A percentile compares a stretch with the other conserved stretches of the same genome.
phyloP scores from a whole-genome alignment of 2,797 vertebrate species.

The Luscinia luscinia region DNA sequence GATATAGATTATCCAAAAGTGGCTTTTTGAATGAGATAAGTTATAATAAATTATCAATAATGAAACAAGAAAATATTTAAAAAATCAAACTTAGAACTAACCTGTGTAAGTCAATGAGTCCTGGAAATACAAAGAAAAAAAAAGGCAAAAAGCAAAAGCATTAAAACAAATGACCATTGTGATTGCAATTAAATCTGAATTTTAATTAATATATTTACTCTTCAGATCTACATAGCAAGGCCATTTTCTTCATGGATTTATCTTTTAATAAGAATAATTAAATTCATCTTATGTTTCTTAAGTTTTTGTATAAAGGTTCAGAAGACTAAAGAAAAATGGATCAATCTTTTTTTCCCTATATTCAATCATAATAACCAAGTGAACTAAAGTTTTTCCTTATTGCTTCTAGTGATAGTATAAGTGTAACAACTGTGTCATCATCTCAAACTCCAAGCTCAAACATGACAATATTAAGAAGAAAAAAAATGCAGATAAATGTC shows the following conservation, averaged over 20 bases:
- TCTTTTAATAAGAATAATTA: neutral
- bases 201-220: neutral
- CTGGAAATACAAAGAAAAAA: neutral
- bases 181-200: neutral
- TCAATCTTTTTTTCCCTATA: neutral
- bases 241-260: neutral
- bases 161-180: neutral
- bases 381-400: neutral
- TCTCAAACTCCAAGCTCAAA: neutral
- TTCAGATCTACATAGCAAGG: neutral
- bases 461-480: neutral
- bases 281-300: neutral
- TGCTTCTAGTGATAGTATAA: neutral
- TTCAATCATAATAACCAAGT: neutral
- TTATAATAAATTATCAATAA: neutral
- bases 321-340: neutral
- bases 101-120: neutral
- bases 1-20: neutral
- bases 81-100: neutral
- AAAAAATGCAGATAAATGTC: neutral
- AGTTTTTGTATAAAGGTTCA: neutral
- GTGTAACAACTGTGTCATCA: neutral
- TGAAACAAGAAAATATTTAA: neutral
- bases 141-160: rapidly evolving
- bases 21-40: neutral